A percentile compares a stretch with the other conserved stretches of the same genome.
Conservation (phyloP, 1,140 invertebrate genomes). For the Listronotus oregonensis region DNA sequence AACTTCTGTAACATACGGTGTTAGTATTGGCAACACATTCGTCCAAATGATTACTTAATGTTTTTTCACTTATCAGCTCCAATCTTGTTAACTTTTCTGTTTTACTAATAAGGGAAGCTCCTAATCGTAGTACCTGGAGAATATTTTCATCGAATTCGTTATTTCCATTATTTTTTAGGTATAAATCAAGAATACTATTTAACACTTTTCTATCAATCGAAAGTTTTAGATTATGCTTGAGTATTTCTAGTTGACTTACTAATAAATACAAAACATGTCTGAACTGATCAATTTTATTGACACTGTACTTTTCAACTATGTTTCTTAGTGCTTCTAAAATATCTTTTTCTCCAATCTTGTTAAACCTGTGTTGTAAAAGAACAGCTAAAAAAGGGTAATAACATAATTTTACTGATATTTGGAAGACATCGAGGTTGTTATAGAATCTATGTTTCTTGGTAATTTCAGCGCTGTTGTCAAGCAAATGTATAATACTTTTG, state of each 20-base stretch:
- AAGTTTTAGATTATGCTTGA: too few relatives aligned
- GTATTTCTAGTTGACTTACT: slow-evolving; percentile 18
- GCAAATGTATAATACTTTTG: slow-evolving; percentile 31
- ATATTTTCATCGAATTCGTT: slow-evolving; percentile 32
- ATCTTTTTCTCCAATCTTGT: slow-evolving; percentile 1
- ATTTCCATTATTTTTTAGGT: slow-evolving; percentile 17
- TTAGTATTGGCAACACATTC: slow-evolving; percentile 32
- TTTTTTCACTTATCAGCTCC: slow-evolving; percentile 16
- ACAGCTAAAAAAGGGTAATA: slow-evolving; percentile 42
- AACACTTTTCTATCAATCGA: background rate
- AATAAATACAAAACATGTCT: slow-evolving; percentile 25
- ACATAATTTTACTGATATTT: slow-evolving; percentile 31
- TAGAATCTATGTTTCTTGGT: slow-evolving; percentile 20
- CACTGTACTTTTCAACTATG: background rate
- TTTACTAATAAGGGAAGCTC: slow-evolving; percentile 20
- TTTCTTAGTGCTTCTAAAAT: slow-evolving; percentile 14
- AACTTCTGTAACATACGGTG: slow-evolving; percentile 33
- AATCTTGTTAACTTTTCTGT: background rate
- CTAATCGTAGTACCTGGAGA: slow-evolving; percentile 30
- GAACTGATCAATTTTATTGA: background rate
- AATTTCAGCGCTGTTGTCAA: slow-evolving; percentile 38
- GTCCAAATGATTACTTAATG: slow-evolving; percentile 33
- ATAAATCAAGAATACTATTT: slow-evolving; percentile 30
- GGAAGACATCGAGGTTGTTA: slow-evolving; percentile 11
- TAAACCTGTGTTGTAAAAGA: slow-evolving; percentile 25